phyloP scores from a whole-genome alignment of 2,888 invertebrate species.

The Campoplex capitator region DNA sequence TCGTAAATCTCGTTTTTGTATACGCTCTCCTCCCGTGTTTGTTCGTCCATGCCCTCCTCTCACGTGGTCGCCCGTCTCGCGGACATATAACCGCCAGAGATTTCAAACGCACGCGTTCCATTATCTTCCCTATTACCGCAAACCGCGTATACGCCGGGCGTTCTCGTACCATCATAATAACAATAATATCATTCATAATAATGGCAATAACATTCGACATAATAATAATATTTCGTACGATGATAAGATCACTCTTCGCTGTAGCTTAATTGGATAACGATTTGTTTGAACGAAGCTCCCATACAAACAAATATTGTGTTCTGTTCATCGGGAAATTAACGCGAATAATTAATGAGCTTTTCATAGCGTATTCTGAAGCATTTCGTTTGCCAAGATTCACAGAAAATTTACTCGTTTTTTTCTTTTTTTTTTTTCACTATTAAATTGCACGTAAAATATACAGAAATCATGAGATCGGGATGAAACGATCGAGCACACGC shows the following conservation, averaged over 20 bases:
- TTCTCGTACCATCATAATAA: conserved; percentile 19
- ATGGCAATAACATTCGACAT: background rate
- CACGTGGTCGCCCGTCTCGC: conserved; percentile 20
- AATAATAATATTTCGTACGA: background rate
- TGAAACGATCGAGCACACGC: too few relatives aligned
- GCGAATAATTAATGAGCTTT: background rate
- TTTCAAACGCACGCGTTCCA: conserved; percentile 33
- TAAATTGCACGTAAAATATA: too few relatives aligned
- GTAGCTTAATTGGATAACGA: background rate
- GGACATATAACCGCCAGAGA: conserved; percentile 24
- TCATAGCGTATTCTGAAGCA: too few relatives aligned
- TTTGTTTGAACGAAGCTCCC: background rate
- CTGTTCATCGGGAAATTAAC: background rate
- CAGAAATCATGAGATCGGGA: too few relatives aligned
- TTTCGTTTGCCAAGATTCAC: too few relatives aligned
- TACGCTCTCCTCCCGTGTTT: conserved; percentile 18
- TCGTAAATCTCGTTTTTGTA: conserved; percentile 75
- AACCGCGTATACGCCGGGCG: background rate
- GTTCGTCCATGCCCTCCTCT: conserved; percentile 17
- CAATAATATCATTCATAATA: conserved; percentile 34
- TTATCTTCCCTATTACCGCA: conserved; percentile 54
- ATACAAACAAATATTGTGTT: background rate
- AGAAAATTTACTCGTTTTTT: too few relatives aligned
- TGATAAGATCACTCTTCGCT: background rate
- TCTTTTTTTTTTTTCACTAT: too few relatives aligned